Evolutionary conservation across 2,113 vertebrate genomes (phyloP), one percentile per base, ranked within the genome.

Genomic region (Semicossyphus pulcher): DNA sequence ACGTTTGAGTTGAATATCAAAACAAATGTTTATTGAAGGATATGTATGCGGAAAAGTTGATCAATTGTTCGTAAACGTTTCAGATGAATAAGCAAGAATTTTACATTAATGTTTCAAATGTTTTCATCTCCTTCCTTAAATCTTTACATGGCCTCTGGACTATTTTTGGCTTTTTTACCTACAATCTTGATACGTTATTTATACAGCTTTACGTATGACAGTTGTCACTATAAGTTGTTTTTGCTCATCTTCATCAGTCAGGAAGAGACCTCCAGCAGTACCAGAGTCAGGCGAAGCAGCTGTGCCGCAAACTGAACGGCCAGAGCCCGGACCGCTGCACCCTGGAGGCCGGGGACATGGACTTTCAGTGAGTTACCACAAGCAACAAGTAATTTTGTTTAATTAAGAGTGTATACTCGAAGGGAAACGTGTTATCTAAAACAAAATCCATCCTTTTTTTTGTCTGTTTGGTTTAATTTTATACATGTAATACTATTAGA

Each of bases 281-380:
- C 92, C 97, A 99, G 92, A 98, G 89, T 71, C 97, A 99, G 63
- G 98, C 97, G 25, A 99, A 99, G 76, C 97, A 98, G 85, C 95
- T 99, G 26, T 99, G 96, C 63, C 94, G 97, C 18, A 99, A 96
- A 69, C 85, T 99, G 60, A 97, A 96, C 1, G 95, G 96, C 62
- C 97, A 99, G 72, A 99, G 97, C 28, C 98, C 97, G 3, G 96
- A 95, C 1, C 93, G 97, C 7, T 99, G 98, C 61, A 99, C 97
- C 0, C 86, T 99, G 54, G 97, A 99, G 91, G 96, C 96, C 0
- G 95, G 96, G 11, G 84, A 94, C 72, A 93, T 98, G 94, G 91
- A 94, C 81, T 99, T 99, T 85, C 97, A 99, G 97, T 99, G 70
- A 96, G 98, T 95, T 31, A 14, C 67, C 20, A 20, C 26, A 25